Evolutionary conservation across 2,888 invertebrate species (phyloP).

Genomic region (Agonopterix alstromeriana): DNA sequence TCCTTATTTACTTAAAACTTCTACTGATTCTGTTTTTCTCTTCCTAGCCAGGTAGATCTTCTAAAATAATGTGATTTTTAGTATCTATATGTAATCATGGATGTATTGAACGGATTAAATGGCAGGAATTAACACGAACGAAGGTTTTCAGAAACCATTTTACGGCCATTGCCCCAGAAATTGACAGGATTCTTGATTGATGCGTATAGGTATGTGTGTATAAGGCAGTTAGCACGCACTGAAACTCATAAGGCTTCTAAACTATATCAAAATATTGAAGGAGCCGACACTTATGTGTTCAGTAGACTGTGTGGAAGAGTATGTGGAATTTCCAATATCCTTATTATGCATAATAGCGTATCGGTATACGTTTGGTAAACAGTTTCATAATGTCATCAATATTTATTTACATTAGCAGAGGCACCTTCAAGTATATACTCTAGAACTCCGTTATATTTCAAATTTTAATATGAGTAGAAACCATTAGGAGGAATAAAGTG

Average conservation of each 20-base stretch:
- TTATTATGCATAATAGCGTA: slow-evolving; percentile 6
- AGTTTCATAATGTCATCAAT: not conserved
- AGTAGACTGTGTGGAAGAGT: not conserved
- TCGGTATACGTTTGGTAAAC: not conserved
- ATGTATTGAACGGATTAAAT: too few relatives aligned
- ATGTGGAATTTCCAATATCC: slow-evolving; percentile 1
- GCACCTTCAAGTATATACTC: not conserved
- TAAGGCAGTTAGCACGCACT: slow-evolving; percentile 19
- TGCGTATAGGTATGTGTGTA: slow-evolving; percentile 2
- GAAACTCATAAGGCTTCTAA: slow-evolving; percentile 31
- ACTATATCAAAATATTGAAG: slow-evolving; percentile 26
- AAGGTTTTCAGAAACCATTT: not conserved
- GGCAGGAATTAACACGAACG: too few relatives aligned
- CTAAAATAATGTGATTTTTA: too few relatives aligned
- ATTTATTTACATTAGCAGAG: not conserved
- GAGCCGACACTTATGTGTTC: slow-evolving; percentile 4
- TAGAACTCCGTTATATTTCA: too few relatives aligned
- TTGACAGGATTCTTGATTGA: slow-evolving; percentile 17
- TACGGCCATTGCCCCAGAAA: slow-evolving; percentile 17
- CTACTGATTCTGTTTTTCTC: not conserved
- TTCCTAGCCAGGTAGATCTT: too few relatives aligned
- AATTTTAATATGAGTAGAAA: too few relatives aligned
- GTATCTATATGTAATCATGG: too few relatives aligned
- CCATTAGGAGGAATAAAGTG: too few relatives aligned
- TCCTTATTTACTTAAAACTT: slow-evolving; percentile 6